Evolutionary conservation across 2,888 invertebrate genomes (phyloP), one percentile per base, ranked within the genome.

Genomic region (Anoncus sp.): DNA sequence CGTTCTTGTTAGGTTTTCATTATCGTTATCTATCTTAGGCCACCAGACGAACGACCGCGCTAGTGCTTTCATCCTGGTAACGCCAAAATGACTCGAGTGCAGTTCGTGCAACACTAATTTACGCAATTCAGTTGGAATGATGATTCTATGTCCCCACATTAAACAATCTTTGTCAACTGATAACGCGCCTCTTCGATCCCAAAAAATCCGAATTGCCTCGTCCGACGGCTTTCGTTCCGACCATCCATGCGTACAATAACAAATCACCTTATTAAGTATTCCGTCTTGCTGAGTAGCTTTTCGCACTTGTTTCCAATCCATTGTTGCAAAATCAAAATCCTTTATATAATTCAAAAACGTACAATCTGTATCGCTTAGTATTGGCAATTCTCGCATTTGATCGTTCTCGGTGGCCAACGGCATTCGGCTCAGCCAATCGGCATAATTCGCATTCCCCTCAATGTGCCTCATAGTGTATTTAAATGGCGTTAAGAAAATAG

Each of bases 401-500:
- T 53, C 53, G 53, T 7, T 3, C 31, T 53, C 14, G 1, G 53
- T 53, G 31, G 53, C 0, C 2, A 53, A 16, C 7, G 67, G 67
- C 45, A 75, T 12, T 10, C 71, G 38, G 24, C 70, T 70, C 40
- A 79, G 27, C 71, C 75, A 70, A 38, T 79, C 78, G 1, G 74
- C 70, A 7, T 31, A 31, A 31, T 31, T 31, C 31, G 31, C 31
- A 7, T 7, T 31, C 7, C 31, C 31, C 7, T 76, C 75, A 9
- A 75, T 60, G 24, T 70, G 63, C 18, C 45, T 70, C 6, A 81
- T 73, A 10, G 20, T n/a, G 20, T 78, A 81, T 7, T 59, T 40
- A 27, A 78, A 78, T 9, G 43, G 57, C 0, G 73, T 40, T 20
- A 78, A 38, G 45, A 78, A 78, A 47, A 66, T 59, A n/a, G 80